phyloP scores from a whole-genome alignment of 2,797 vertebrate genomes.

The Chanos chanos region DNA sequence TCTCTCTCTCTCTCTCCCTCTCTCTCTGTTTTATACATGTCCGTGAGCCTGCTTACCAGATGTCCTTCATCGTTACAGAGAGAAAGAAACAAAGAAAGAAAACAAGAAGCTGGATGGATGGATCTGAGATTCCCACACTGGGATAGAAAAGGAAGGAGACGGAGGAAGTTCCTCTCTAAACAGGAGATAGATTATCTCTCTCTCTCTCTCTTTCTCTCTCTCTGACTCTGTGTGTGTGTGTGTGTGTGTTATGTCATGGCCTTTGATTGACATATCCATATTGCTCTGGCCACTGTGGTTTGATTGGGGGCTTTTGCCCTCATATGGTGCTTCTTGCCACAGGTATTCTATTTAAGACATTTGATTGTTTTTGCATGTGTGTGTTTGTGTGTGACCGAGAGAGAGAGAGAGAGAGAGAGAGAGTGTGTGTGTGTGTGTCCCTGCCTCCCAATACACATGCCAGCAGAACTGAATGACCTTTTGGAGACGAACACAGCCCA shows the following conservation, averaged over 20 bases:
- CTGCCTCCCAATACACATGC: constrained; percentile 15
- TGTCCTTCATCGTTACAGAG: constrained; percentile 53
- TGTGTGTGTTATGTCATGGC: not conserved
- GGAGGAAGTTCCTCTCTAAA: constrained; percentile 40
- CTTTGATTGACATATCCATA: not conserved
- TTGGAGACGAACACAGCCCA: constrained; percentile 21
- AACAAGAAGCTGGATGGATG: constrained; percentile 56
- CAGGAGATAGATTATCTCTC: constrained; percentile 3
- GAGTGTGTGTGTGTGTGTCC: too few species aligned
- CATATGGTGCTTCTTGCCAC: too few species aligned
- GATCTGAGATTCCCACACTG: constrained; percentile 41
- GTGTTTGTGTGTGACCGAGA: too few species aligned
- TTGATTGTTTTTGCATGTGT: too few species aligned
- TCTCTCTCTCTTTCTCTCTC: not conserved
- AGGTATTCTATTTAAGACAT: too few species aligned
- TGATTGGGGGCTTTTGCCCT: too few species aligned
- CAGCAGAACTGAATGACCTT: constrained; percentile 9
- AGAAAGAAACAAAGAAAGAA: constrained; percentile 1
- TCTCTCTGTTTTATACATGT: constrained; percentile 23
- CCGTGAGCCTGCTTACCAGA: constrained; percentile 53
- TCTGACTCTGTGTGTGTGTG: too few species aligned
- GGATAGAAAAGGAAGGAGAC: constrained; percentile 17
- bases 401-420: too few species aligned
- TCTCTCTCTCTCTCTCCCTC: not conserved
- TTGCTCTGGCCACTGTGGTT: too few species aligned